Percentiles rank a stretch among this genome's conserved stretches.
phyloP scores from a whole-genome alignment of 2,888 invertebrate species.

The Brenthis daphne region DNA sequence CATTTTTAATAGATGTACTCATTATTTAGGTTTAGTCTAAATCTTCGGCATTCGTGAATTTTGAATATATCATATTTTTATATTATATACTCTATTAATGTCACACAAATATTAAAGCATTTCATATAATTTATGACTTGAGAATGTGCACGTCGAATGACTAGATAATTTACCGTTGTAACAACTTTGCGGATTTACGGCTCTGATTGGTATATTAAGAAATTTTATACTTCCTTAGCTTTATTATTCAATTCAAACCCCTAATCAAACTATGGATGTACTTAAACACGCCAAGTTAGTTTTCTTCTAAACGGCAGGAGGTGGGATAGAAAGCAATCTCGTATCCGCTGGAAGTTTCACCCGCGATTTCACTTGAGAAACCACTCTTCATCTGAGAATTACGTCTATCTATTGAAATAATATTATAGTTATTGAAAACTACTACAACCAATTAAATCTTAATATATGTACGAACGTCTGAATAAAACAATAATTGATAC shows the following conservation, averaged over 20 bases:
- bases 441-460: conserved; percentile 1
- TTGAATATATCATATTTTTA: conserved; percentile 8
- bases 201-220: conserved; percentile 17
- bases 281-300: conserved; percentile 60
- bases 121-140: conserved; percentile 18
- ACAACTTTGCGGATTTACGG: conserved; percentile 18
- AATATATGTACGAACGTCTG: conserved; percentile 28
- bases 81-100: conserved; percentile 16
- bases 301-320: conserved; percentile 58
- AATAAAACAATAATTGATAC: conserved; percentile 8
- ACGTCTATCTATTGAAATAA: conserved; percentile 46
- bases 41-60: conserved; percentile 26
- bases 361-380: conserved; percentile 70
- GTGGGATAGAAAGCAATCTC: conserved; percentile 75
- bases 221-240: too few species aligned
- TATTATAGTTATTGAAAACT: conserved; percentile 24
- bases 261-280: conserved; percentile 8
- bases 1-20: conserved; percentile 4
- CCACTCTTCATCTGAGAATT: conserved; percentile 51
- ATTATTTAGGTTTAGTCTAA: conserved; percentile 20
- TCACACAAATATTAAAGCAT: conserved; percentile 25
- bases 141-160: conserved; percentile 14
- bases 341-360: conserved; percentile 78
- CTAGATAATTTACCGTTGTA: conserved; percentile 29
- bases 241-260: not conserved